A percentile compares a stretch with the other conserved stretches of the same genome.
Conservation (phyloP, 2,113 vertebrate genomes). For the Narcine bancroftii region DNA sequence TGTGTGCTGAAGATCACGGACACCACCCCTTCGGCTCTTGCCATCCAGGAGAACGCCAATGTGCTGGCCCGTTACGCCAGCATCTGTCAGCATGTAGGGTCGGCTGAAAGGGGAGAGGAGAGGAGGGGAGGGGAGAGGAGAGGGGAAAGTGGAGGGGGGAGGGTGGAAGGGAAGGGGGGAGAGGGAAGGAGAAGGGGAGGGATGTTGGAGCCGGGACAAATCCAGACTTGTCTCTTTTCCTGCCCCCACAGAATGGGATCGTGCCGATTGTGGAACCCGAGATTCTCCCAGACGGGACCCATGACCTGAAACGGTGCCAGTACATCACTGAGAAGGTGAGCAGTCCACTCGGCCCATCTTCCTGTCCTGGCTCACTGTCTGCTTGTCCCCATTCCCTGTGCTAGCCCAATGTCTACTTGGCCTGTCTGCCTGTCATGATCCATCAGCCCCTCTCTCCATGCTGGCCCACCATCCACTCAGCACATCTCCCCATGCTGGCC, state of each 20-base stretch:
- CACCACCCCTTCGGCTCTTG: slow-evolving; percentile 74
- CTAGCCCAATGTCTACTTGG: too few species aligned
- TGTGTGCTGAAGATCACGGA: slow-evolving; percentile 89
- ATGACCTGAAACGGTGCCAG: slow-evolving; percentile 87
- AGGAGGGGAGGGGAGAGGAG: neutral
- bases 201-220: neutral
- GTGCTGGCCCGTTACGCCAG: slow-evolving; percentile 89
- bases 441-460: too few species aligned
- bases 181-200: neutral
- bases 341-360: neutral
- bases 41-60: slow-evolving; percentile 84
- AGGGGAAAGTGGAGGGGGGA: neutral
- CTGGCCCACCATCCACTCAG: too few species aligned
- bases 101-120: neutral
- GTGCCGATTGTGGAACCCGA: slow-evolving; percentile 93
- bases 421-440: too few species aligned
- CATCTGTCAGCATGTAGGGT: slow-evolving; percentile 90
- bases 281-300: slow-evolving; percentile 89
- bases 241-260: slow-evolving; percentile 71
- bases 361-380: too few species aligned
- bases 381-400: too few species aligned
- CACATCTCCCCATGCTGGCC: too few species aligned
- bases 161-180: neutral
- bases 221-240: neutral
- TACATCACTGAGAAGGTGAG: slow-evolving; percentile 87